These are phyloP conservation scores for Vulpes ferrilata DNA, from an alignment of 2,113 vertebrate species.

Conservation along the genomic window DNA sequence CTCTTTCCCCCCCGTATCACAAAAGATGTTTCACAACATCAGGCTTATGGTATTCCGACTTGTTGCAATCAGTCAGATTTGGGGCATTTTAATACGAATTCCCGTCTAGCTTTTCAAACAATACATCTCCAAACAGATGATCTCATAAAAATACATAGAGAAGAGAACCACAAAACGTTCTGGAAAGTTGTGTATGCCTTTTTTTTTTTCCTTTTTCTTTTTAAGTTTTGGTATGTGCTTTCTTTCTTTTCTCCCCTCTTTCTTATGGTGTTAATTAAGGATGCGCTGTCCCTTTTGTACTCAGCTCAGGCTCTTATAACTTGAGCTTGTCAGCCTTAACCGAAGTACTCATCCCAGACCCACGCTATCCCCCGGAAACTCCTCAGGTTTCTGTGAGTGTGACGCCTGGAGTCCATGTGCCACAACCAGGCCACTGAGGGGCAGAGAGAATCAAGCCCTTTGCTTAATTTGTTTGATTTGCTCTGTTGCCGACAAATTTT, in stretches of 20 bases:
- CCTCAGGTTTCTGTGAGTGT: not conserved
- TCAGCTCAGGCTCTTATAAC: not conserved
- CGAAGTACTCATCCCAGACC: not conserved
- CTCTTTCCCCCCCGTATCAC: not conserved
- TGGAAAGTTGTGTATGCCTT: not conserved
- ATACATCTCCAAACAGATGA: constrained; percentile 65
- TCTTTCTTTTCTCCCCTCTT: not conserved
- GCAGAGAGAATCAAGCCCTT: not conserved
- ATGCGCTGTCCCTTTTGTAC: not conserved
- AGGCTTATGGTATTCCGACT: not conserved
- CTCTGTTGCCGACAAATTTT: constrained; percentile 37
- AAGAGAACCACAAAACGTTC: constrained; percentile 18
- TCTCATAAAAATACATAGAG: constrained; percentile 31
- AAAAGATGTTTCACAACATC: not conserved
- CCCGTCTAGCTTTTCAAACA: constrained; percentile 65
- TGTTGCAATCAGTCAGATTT: not conserved
- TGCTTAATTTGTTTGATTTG: constrained; percentile 35
- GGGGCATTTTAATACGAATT: constrained; percentile 37
- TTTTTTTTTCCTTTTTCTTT: not conserved
- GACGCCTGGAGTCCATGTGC: not conserved
- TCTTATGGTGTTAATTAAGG: constrained; percentile 34
- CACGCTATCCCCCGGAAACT: not conserved
- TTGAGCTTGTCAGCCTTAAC: not conserved
- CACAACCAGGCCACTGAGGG: not conserved
- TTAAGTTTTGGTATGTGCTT: not conserved